These are phyloP conservation scores for Sicus ferrugineus DNA, from an alignment of 2,888 invertebrate genomes.

Conservation along the genomic window DNA sequence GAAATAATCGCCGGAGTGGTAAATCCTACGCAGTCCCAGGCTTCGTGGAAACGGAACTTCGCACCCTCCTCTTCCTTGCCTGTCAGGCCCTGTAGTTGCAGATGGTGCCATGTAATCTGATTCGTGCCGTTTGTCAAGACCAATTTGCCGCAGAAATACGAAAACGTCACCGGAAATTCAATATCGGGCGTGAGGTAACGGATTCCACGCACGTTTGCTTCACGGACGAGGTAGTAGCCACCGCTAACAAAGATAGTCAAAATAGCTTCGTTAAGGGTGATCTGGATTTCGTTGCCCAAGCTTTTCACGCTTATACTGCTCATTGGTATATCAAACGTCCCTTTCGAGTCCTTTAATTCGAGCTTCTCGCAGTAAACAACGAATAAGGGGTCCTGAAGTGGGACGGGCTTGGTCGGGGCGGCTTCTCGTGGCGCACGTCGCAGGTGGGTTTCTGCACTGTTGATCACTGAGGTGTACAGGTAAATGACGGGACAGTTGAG, in stretches of 20 bases:
- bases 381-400: not conserved
- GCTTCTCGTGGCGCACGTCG: not conserved
- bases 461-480: not conserved
- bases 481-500: not conserved
- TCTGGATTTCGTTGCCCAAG: not conserved
- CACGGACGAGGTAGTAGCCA: conserved; percentile 19
- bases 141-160: conserved; percentile 33
- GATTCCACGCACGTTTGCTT: conserved; percentile 1
- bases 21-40: conserved; percentile 35
- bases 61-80: not conserved
- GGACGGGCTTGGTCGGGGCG: not conserved
- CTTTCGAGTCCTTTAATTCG: not conserved
- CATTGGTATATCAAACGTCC: not conserved
- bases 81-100: conserved; percentile 28
- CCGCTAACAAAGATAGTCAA: conserved; percentile 9
- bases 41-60: conserved; percentile 29
- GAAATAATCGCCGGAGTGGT: conserved; percentile 39
- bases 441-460: not conserved
- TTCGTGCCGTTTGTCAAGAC: not conserved
- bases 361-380: not conserved
- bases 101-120: conserved; percentile 13
- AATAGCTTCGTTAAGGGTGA: not conserved
- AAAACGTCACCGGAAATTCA: conserved; percentile 21
- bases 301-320: not conserved
- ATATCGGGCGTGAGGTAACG: conserved; percentile 17